These are phyloP conservation scores for Hippocampus mohnikei DNA, from an alignment of 2,113 vertebrate species.

Conservation along the genomic window DNA sequence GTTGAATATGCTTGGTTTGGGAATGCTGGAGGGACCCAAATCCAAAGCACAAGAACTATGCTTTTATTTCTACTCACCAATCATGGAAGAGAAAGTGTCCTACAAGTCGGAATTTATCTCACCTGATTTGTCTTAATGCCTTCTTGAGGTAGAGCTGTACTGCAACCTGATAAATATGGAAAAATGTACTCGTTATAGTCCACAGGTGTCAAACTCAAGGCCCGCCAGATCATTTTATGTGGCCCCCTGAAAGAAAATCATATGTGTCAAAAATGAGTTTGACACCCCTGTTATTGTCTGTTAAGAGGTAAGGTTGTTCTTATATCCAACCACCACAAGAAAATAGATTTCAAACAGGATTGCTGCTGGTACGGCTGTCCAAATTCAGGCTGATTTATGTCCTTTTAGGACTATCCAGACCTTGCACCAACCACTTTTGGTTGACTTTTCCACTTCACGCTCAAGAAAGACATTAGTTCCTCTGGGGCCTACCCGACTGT, in stretches of 20 bases:
- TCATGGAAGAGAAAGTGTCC: too few relatives aligned
- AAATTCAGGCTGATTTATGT: slow-evolving; percentile 73
- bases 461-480: slow-evolving; percentile 73
- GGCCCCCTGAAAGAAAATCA: too few relatives aligned
- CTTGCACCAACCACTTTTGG: slow-evolving; percentile 64
- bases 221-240: too few relatives aligned
- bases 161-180: too few relatives aligned
- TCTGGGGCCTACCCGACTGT: slow-evolving; percentile 65
- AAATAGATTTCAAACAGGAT: not conserved
- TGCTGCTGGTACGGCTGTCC: slow-evolving; percentile 67
- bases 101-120: not conserved
- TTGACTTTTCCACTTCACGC: slow-evolving; percentile 75
- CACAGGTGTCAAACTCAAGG: too few relatives aligned
- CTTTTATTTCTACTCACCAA: not conserved
- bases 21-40: too few relatives aligned
- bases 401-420: slow-evolving; percentile 66
- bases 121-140: not conserved
- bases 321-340: not conserved
- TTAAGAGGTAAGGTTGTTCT: not conserved
- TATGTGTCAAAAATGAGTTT: too few relatives aligned
- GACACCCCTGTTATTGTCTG: too few relatives aligned
- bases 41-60: too few relatives aligned
- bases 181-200: too few relatives aligned
- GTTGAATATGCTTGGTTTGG: too few relatives aligned
- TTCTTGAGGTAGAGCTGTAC: too few relatives aligned